Evolutionary conservation across 2,113 vertebrate species (phyloP).

Genomic region (Grammomys surdaster): DNA sequence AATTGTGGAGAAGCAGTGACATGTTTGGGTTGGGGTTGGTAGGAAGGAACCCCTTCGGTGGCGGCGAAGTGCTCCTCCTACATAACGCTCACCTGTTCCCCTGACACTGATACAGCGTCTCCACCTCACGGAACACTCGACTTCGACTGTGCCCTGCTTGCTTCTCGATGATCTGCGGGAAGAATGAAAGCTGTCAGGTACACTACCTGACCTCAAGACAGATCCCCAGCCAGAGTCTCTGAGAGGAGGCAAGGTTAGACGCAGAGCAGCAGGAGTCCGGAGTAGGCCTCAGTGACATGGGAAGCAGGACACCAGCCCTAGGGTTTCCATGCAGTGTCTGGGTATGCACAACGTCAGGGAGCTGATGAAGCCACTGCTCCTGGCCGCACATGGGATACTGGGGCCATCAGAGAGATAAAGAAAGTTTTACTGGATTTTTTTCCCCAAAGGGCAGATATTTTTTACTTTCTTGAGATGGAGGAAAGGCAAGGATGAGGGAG

Average conservation of each 20-base stretch:
- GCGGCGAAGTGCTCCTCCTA: neutral
- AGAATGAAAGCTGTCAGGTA: slow-evolving; percentile 66
- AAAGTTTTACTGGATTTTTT: neutral
- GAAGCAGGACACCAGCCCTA: neutral
- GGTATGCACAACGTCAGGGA: neutral
- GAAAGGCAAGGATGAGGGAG: neutral
- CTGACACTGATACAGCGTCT: slow-evolving; percentile 98
- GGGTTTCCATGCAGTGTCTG: neutral
- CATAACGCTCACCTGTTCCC: slow-evolving; percentile 93
- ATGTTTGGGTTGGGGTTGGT: neutral
- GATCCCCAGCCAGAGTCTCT: neutral
- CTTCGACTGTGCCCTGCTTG: slow-evolving; percentile 94
- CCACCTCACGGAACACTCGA: slow-evolving; percentile 96
- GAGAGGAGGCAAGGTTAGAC: neutral
- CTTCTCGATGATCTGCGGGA: slow-evolving; percentile 95
- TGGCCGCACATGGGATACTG: neutral
- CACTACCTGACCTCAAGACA: slow-evolving; percentile 11
- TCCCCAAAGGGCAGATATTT: neutral
- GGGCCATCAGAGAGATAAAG: neutral
- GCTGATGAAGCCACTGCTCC: neutral
- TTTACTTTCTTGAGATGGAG: neutral
- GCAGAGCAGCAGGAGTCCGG: neutral
- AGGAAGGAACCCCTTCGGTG: slow-evolving; percentile 41
- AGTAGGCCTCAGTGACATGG: neutral
- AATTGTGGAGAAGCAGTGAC: neutral